These are phyloP conservation scores for Noctua fimbriata DNA, from an alignment of 2,888 invertebrate species.

Conservation along the genomic window DNA sequence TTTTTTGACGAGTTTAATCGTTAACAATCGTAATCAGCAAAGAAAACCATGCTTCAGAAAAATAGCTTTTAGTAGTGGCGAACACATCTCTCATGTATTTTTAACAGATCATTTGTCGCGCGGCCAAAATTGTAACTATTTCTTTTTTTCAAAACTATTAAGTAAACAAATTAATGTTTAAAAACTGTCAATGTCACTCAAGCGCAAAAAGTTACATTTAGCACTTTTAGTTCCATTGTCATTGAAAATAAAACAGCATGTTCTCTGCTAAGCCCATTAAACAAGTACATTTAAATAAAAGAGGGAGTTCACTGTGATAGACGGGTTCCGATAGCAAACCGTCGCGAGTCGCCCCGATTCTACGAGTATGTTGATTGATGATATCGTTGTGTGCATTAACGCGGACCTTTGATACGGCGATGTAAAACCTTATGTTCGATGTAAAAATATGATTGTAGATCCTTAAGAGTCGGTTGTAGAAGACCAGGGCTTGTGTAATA, in stretches of 20 bases:
- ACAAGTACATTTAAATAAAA: slow-evolving; percentile 46
- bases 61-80: background rate
- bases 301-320: slow-evolving; percentile 63
- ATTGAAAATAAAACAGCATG: slow-evolving; percentile 24
- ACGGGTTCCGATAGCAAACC: slow-evolving; percentile 65
- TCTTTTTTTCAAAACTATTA: background rate
- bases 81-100: background rate
- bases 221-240: background rate
- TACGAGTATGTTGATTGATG: slow-evolving; percentile 69
- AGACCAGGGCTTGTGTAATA: slow-evolving; percentile 14
- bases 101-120: background rate
- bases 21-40: no score
- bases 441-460: slow-evolving; percentile 31
- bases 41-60: no score
- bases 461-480: slow-evolving; percentile 12
- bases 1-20: background rate
- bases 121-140: background rate
- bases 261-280: slow-evolving; percentile 5
- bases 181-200: background rate
- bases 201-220: background rate
- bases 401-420: slow-evolving; percentile 48
- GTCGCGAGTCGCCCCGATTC: slow-evolving; percentile 42
- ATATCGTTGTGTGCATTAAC: slow-evolving; percentile 65
- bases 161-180: background rate
- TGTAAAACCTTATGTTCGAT: slow-evolving; percentile 32